A percentile compares a stretch with the other conserved stretches of the same genome.
Evolutionary conservation across 2,797 vertebrate genomes (phyloP).

Genomic region (Salarias fasciatus): DNA sequence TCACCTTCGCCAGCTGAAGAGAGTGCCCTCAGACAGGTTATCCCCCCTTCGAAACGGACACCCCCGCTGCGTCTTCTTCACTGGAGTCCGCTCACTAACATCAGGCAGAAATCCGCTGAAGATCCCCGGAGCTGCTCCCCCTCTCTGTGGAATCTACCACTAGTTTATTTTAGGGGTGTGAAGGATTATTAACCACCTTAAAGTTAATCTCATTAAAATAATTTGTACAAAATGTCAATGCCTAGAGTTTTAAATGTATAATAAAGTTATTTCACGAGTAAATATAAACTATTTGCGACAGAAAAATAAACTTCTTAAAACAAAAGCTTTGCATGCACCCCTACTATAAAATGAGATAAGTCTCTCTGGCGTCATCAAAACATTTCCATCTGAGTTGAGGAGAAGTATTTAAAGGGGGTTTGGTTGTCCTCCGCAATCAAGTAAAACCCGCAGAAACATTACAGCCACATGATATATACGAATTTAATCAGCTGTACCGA

Average conservation of each 20-base stretch:
- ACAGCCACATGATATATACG: no score
- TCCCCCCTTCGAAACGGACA: not conserved
- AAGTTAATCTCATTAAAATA: no score
- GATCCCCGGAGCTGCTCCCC: conserved; percentile 37
- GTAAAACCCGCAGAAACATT: no score
- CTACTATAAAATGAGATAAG: conserved; percentile 7
- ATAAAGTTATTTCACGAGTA: no score
- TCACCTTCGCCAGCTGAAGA: conserved; percentile 23
- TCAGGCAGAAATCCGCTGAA: conserved; percentile 33
- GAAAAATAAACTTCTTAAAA: accelerated
- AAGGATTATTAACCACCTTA: accelerated
- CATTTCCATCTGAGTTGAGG: conserved; percentile 15
- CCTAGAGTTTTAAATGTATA: no score
- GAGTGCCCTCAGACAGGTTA: not conserved
- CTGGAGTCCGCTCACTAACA: conserved; percentile 17
- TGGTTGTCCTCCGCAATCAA: no score
- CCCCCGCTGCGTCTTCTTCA: conserved; percentile 2
- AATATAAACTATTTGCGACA: no score
- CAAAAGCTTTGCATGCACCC: not conserved
- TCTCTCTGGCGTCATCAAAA: conserved; percentile 53
- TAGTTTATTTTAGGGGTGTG: conserved; percentile 11
- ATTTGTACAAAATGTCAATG: accelerated
- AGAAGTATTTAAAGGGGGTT: no score
- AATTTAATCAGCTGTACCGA: no score
- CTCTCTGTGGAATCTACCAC: conserved; percentile 55